Conservation (phyloP, 2,113 vertebrate species). For the Xenopus laevis region DNA sequence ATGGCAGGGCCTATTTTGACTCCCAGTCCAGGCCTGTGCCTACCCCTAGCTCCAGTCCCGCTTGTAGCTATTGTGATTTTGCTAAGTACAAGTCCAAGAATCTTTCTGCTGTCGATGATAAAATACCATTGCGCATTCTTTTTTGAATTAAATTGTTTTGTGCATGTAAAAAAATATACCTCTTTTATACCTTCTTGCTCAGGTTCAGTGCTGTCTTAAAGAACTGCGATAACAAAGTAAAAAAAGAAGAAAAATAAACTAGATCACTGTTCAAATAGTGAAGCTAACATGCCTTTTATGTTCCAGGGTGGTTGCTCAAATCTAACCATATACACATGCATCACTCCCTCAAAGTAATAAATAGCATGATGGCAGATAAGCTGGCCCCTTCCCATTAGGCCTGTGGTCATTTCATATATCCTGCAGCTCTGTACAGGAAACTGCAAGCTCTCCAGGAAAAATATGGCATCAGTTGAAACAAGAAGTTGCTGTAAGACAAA, state of each 20-base stretch:
- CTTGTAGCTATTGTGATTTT: no score
- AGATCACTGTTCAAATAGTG: background rate
- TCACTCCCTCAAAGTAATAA: constrained; percentile 9
- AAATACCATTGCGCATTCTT: no score
- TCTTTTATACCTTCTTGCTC: background rate
- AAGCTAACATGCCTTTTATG: constrained; percentile 1
- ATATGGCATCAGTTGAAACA: constrained; percentile 38
- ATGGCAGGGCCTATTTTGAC: no score
- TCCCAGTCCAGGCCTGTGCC: no score
- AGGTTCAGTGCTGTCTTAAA: background rate
- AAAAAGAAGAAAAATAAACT: background rate
- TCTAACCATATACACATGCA: constrained; percentile 13
- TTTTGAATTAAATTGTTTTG: no score
- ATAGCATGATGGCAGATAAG: constrained; percentile 12
- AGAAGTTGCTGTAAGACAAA: constrained; percentile 37
- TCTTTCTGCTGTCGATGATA: no score
- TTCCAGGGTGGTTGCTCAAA: background rate
- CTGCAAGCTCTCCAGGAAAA: constrained; percentile 38
- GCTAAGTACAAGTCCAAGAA: no score
- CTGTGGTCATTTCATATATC: constrained; percentile 34
- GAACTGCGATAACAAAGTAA: background rate
- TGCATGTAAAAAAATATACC: no score
- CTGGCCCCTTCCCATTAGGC: constrained; percentile 19
- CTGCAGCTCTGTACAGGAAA: constrained; percentile 33
- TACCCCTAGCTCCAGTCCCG: no score